Evolutionary conservation across 2,797 vertebrate genomes (phyloP).

Genomic region (Cryptoprocta ferox): DNA sequence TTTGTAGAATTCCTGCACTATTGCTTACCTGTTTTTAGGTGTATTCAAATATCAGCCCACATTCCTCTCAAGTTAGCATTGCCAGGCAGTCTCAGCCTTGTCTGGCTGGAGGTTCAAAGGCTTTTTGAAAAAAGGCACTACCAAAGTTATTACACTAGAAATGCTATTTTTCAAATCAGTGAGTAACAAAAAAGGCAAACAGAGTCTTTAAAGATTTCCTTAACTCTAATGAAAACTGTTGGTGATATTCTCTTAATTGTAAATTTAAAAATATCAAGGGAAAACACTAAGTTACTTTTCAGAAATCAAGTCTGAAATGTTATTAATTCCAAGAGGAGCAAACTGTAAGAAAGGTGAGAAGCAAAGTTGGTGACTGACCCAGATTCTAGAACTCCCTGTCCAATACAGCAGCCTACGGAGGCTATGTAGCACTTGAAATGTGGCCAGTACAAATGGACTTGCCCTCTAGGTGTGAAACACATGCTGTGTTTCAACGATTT

Average conservation of each 20-base stretch:
- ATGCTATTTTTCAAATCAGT: background rate
- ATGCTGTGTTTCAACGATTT: background rate
- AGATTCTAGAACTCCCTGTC: background rate
- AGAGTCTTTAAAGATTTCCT: background rate
- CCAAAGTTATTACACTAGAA: background rate
- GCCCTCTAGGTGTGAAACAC: background rate
- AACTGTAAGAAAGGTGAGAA: background rate
- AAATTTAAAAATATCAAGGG: background rate
- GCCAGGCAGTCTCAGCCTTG: background rate
- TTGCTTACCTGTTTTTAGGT: background rate
- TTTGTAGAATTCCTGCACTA: background rate
- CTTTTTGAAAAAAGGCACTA: background rate
- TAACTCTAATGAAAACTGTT: background rate
- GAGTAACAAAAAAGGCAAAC: background rate
- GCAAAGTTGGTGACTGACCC: background rate
- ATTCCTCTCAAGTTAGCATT: background rate
- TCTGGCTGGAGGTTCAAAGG: background rate
- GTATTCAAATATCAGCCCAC: background rate
- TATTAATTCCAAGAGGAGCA: background rate
- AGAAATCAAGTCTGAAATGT: background rate
- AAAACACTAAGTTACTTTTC: background rate
- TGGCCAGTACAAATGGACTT: background rate
- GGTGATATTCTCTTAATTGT: background rate
- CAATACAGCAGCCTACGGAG: background rate
- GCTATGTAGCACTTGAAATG: background rate